phyloP scores from a whole-genome alignment of 1,140 invertebrate genomes.

The Drosophila lacteicornis region DNA sequence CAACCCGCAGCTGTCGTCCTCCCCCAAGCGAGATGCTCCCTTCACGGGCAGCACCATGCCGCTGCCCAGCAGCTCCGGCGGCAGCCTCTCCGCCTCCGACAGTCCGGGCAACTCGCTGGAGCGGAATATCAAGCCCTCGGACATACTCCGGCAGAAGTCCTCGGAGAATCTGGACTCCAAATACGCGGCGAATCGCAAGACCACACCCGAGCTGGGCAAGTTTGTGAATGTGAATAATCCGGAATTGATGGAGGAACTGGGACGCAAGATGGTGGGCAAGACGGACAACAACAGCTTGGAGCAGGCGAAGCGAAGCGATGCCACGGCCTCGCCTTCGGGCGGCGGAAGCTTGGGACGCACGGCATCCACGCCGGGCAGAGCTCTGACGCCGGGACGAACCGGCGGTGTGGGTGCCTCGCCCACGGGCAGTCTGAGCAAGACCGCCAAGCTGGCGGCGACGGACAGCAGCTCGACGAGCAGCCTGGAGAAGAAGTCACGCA shows the following conservation, averaged over 20 bases:
- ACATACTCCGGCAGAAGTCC: conserved; percentile 82
- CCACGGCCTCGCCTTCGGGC: conserved; percentile 18
- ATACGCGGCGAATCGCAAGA: conserved; percentile 71
- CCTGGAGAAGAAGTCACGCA: conserved; percentile 78
- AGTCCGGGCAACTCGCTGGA: conserved; percentile 82
- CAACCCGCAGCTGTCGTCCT: conserved; percentile 68
- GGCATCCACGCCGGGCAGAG: conserved; percentile 59
- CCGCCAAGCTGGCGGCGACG: conserved; percentile 60
- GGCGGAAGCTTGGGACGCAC: conserved; percentile 63
- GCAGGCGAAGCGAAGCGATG: conserved; percentile 67
- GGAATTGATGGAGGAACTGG: conserved; percentile 81
- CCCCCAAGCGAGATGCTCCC: conserved; percentile 76
- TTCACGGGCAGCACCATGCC: conserved; percentile 75
- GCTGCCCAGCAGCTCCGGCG: conserved; percentile 68
- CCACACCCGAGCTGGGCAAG: conserved; percentile 80
- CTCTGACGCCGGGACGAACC: conserved; percentile 50
- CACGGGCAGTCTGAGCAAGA: conserved; percentile 74
- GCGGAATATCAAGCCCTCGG: conserved; percentile 83
- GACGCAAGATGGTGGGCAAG: conserved; percentile 79
- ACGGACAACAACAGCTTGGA: conserved; percentile 69
- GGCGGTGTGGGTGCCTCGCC: conserved; percentile 66
- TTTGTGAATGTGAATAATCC: conserved; percentile 75
- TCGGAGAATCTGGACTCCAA: conserved; percentile 80
- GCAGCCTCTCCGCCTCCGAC: conserved; percentile 55
- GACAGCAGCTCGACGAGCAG: conserved; percentile 82